Base-by-base conservation (phyloP, 2,797 vertebrate species). In the Galaxias olidus region DNA sequence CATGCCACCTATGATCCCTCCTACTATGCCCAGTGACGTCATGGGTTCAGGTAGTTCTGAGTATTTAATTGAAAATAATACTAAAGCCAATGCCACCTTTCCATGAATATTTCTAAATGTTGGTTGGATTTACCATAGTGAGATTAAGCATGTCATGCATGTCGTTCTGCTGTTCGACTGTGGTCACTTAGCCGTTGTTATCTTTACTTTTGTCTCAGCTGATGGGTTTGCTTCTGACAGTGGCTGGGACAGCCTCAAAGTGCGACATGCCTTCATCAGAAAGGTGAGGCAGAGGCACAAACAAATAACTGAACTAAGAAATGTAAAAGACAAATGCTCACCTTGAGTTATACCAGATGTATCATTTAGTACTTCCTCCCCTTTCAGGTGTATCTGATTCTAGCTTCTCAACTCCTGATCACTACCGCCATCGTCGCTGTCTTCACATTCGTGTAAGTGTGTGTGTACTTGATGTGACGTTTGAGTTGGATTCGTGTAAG, bases 381-480 rank as follows among this genome's bases (percentile, higher is more conserved):
- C 42, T 68, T 70, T 67, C 84, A 98, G 95, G 96, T 98, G 20
- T 98, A 98, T 30, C 75, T 93, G 86, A 96, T 98, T 81, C 89
- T 98, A 77, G 93, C 94, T 0, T 15, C 87, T 57, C 97, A 98
- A 91, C 93, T 98, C 56, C 84, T 96, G 6, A 56, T 95, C 84
- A 98, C 96, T 0, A 90, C 94, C n/a, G 89, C 68, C 68, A 92
- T 98, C 47, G 93, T 98, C 0, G 88, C 94, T 0, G 10, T 98
- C 58, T 98, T 98, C 87, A 95, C 93, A 1, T 98, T 96, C 42
- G 94, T 95, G 97, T 98, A 89, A 94, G 96, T 92, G 1, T 19
- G 13, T 64, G 17, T 9, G 15, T 9, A 15, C 49, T 10, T 14
- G 13, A 14, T 41, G n/a, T 18, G 45, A 18, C 14, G 54, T 45